phyloP scores from a whole-genome alignment of 2,113 vertebrate species.

The Sceloporus tristichus region DNA sequence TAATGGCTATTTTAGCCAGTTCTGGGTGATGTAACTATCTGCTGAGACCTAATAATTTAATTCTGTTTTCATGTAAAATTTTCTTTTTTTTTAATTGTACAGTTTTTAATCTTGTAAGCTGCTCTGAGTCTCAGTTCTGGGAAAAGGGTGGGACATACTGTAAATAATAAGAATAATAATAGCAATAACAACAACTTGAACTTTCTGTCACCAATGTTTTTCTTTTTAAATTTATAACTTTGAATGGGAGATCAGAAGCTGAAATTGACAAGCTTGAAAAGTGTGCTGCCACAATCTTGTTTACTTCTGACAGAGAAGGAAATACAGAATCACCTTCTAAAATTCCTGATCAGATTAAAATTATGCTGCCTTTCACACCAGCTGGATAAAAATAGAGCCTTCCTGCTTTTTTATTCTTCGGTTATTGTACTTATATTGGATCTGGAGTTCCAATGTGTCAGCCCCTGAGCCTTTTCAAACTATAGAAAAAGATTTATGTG shows the following conservation, averaged over 20 bases:
- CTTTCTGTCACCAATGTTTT: background rate
- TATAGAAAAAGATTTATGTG: background rate
- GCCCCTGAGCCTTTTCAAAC: constrained; percentile 6
- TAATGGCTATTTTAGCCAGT: no score
- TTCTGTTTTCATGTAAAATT: no score
- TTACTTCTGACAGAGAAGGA: constrained; percentile 17
- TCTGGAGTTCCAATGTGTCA: background rate
- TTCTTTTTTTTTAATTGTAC: no score
- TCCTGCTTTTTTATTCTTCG: background rate
- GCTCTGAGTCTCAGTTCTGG: no score
- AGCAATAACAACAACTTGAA: background rate
- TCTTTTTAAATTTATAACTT: background rate
- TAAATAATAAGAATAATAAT: no score
- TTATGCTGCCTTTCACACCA: background rate
- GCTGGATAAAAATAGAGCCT: constrained; percentile 21
- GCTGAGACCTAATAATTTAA: no score
- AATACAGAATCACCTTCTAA: constrained; percentile 10
- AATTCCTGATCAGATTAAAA: constrained; percentile 14
- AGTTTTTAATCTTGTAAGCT: no score
- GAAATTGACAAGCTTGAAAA: background rate
- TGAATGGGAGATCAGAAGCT: background rate
- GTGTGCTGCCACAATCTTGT: background rate
- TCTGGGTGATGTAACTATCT: no score
- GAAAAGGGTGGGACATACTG: no score
- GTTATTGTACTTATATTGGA: constrained; percentile 15